Evolutionary conservation across 2,113 vertebrate species (phyloP).

Genomic region (Aspiorhynchus laticeps): DNA sequence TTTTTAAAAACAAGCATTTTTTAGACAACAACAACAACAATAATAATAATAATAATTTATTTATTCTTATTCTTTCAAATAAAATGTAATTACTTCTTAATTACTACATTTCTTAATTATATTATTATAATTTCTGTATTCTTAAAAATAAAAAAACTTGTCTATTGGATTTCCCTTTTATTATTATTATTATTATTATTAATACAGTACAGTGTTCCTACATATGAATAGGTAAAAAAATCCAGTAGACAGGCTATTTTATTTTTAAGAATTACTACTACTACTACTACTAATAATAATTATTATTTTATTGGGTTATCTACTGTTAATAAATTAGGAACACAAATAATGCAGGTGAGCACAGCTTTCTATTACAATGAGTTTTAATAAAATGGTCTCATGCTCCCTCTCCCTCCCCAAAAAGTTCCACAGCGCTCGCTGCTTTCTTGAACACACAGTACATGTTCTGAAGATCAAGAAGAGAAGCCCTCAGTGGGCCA

Average conservation of each 20-base stretch:
- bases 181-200: no score
- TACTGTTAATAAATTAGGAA: not conserved
- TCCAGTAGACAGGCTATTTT: not conserved
- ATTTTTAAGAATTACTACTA: not conserved
- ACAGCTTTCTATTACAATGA: not conserved
- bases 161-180: no score
- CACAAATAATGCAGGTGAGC: not conserved
- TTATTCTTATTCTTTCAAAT: no score
- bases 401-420: not conserved
- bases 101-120: not conserved
- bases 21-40: no score
- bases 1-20: no score
- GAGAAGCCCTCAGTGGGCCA: not conserved
- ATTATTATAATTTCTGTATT: no score
- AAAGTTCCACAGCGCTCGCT: not conserved
- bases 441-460: not conserved
- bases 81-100: no score
- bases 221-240: not conserved
- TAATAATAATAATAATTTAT: no score
- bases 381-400: not conserved
- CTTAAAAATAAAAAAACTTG: no score
- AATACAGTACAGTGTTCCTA: not conserved
- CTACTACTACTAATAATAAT: not conserved
- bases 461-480: not conserved
- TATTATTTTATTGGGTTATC: not conserved